These are phyloP conservation scores for Resseliella maxima DNA, from an alignment of 2,888 invertebrate species.

Conservation along the genomic window DNA sequence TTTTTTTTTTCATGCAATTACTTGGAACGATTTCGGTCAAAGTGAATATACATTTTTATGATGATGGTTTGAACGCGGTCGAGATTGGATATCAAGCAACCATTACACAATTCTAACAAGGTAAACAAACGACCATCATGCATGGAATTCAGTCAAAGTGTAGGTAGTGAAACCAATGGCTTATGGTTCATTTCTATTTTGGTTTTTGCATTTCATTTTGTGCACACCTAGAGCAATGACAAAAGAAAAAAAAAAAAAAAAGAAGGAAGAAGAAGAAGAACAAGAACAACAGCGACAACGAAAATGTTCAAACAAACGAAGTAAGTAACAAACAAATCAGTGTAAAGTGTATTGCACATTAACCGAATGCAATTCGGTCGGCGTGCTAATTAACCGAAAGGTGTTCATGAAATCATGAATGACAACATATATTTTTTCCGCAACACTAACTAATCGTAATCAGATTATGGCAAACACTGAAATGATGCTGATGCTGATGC, in stretches of 20 bases:
- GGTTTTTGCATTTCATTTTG: background rate
- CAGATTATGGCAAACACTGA: background rate
- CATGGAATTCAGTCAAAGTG: slow-evolving; percentile 6
- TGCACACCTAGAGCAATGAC: background rate
- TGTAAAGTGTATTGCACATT: slow-evolving; percentile 29
- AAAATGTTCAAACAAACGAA: no score
- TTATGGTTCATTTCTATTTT: background rate
- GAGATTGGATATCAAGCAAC: background rate
- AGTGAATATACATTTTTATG: slow-evolving; percentile 2
- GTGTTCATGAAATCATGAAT: slow-evolving; percentile 51
- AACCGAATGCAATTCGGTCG: slow-evolving; percentile 9
- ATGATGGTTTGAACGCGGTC: background rate
- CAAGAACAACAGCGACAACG: no score
- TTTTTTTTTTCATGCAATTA: background rate
- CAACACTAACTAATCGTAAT: slow-evolving; percentile 53
- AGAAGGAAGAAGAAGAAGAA: background rate
- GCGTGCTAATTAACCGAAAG: slow-evolving; percentile 39
- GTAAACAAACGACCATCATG: slow-evolving; percentile 15
- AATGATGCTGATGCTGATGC: background rate
- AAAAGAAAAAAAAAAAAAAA: background rate
- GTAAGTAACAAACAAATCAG: slow-evolving; percentile 36
- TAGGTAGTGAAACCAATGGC: background rate
- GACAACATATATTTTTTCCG: slow-evolving; percentile 53
- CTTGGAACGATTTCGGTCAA: slow-evolving; percentile 48
- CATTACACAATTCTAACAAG: slow-evolving; percentile 45